These are phyloP conservation scores for Diprion similis DNA, from an alignment of 1,140 invertebrate species.

Conservation along the genomic window DNA sequence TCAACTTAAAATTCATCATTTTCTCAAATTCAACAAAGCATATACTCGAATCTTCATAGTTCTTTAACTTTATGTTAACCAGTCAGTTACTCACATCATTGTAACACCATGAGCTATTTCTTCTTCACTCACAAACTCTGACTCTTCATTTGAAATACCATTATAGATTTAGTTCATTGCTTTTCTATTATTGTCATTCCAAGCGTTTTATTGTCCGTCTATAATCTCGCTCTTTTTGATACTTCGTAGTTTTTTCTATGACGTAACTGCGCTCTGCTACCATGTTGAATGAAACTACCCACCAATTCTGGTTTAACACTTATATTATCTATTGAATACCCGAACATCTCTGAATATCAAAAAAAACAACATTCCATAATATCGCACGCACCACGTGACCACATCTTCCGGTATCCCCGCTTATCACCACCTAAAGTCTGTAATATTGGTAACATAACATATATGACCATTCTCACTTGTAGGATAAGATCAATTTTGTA, in stretches of 20 bases:
- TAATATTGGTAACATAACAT: no score
- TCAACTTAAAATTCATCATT: constrained; percentile 37
- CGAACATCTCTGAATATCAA: no score
- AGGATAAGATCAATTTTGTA: no score
- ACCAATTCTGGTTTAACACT: no score
- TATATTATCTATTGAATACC: no score
- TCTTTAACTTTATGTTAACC: constrained; percentile 33
- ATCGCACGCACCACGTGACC: no score
- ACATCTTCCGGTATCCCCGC: no score
- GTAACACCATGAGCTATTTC: constrained; percentile 36
- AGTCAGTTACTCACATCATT: constrained; percentile 38
- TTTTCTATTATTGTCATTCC: constrained; percentile 35
- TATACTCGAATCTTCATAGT: constrained; percentile 25
- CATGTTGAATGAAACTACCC: no score
- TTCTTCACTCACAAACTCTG: constrained; percentile 32
- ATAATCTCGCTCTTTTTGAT: constrained; percentile 22
- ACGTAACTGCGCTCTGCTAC: no score
- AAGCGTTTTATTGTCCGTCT: constrained; percentile 22
- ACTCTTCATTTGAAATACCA: constrained; percentile 37
- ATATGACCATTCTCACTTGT: no score
- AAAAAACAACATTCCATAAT: no score
- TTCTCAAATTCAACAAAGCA: constrained; percentile 43
- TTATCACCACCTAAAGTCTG: no score
- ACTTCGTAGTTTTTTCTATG: constrained; percentile 35
- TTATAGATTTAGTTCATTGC: constrained; percentile 38